A percentile compares a stretch with the other conserved stretches of the same genome.
Conservation (phyloP, 2,888 invertebrate species). For the Theretra japonica region DNA sequence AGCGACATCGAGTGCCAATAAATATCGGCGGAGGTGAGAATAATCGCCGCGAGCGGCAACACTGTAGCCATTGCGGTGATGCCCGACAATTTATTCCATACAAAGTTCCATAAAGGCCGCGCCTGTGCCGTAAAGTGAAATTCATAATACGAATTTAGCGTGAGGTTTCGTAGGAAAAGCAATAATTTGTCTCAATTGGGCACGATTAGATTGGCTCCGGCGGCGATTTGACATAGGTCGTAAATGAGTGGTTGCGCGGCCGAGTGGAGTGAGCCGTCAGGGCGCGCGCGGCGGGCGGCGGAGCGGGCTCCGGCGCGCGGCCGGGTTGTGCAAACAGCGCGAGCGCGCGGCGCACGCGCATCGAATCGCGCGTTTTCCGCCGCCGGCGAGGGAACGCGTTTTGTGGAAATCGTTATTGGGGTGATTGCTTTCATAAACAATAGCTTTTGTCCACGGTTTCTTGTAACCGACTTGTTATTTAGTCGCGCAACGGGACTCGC, state of each 20-base stretch:
- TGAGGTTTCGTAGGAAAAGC: slow-evolving; percentile 83
- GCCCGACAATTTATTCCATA: slow-evolving; percentile 57
- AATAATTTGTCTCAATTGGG: slow-evolving; percentile 84
- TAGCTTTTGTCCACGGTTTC: slow-evolving; percentile 78
- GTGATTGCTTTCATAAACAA: slow-evolving; percentile 85
- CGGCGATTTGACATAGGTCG: slow-evolving; percentile 82
- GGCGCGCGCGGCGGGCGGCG: slow-evolving; percentile 39
- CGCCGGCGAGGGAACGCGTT: slow-evolving; percentile 68
- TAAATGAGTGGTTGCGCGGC: slow-evolving; percentile 76
- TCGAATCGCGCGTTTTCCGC: slow-evolving; percentile 82
- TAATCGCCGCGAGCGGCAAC: slow-evolving; percentile 70
- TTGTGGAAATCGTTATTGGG: slow-evolving; percentile 84
- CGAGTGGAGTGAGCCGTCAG: slow-evolving; percentile 65
- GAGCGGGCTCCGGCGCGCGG: slow-evolving; percentile 56
- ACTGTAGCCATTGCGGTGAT: slow-evolving; percentile 62
- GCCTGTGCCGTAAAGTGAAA: slow-evolving; percentile 69
- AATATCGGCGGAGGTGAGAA: slow-evolving; percentile 73
- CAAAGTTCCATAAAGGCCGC: slow-evolving; percentile 63
- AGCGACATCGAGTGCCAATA: slow-evolving; percentile 81
- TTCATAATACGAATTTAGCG: slow-evolving; percentile 74
- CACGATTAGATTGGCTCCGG: slow-evolving; percentile 82
- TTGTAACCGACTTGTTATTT: slow-evolving; percentile 71
- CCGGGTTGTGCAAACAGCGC: slow-evolving; percentile 73
- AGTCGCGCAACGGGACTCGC: slow-evolving; percentile 69
- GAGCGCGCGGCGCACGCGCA: slow-evolving; percentile 76